phyloP scores from a whole-genome alignment of 37 sponge, comb jelly and placozoan genomes.

The Hexactinellida sp. region DNA sequence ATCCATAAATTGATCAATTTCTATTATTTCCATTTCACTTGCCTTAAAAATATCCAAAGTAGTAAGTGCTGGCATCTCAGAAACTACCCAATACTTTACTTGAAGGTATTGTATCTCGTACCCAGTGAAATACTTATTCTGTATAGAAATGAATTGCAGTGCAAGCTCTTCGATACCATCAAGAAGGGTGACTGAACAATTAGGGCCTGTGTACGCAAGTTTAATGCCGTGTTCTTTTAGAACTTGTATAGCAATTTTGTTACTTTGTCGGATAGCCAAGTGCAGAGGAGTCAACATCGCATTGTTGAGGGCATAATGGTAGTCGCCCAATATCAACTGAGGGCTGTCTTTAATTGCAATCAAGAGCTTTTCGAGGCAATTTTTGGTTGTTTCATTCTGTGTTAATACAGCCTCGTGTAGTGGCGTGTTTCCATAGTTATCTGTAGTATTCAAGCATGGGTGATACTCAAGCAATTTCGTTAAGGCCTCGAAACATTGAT shows the following conservation, averaged over 20 bases:
- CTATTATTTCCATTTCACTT: neutral
- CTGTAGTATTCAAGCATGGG: neutral
- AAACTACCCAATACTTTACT: neutral
- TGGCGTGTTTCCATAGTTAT: neutral
- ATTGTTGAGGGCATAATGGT: neutral
- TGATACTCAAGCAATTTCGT: neutral
- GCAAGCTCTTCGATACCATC: neutral
- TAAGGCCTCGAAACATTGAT: neutral
- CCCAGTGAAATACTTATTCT: neutral
- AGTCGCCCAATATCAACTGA: neutral
- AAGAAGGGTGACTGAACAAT: neutral
- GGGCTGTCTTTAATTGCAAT: neutral
- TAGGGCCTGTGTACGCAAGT: neutral
- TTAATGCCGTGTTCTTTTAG: neutral
- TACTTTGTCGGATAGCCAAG: neutral
- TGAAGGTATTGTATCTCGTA: neutral
- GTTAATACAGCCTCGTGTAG: neutral
- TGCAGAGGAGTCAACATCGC: neutral
- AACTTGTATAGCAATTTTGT: neutral
- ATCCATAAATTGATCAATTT: neutral
- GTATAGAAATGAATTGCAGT: neutral
- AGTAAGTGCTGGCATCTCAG: neutral
- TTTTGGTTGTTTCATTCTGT: neutral
- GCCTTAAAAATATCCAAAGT: neutral
- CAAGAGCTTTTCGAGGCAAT: neutral